phyloP scores from a whole-genome alignment of 2,888 invertebrate species.

The Ennomos erosarius region DNA sequence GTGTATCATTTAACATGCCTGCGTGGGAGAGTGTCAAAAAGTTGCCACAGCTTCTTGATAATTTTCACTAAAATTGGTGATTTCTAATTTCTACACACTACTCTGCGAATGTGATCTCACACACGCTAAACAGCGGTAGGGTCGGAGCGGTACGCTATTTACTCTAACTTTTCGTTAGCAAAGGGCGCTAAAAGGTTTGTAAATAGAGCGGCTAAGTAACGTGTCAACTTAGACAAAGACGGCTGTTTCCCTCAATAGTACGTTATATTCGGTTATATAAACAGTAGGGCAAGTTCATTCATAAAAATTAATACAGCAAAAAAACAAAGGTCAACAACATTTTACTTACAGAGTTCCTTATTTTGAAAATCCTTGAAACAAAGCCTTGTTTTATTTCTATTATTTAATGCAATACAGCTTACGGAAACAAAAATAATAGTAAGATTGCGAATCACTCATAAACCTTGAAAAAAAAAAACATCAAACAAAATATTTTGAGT shows the following conservation, averaged over 20 bases:
- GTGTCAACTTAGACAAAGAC: conserved; percentile 77
- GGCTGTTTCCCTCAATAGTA: conserved; percentile 59
- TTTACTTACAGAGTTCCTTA: too few species aligned
- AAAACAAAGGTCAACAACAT: too few species aligned
- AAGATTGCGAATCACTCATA: too few species aligned
- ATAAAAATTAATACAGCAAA: too few species aligned
- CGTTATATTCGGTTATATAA: conserved; percentile 11
- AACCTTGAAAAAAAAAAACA: too few species aligned
- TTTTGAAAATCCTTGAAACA: too few species aligned
- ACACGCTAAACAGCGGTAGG: conserved; percentile 45
- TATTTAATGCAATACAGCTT: too few species aligned
- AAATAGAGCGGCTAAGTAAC: conserved; percentile 79
- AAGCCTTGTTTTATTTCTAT: too few species aligned
- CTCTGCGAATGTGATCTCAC: conserved; percentile 38
- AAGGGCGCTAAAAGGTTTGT: conserved; percentile 81
- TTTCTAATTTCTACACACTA: conserved; percentile 32
- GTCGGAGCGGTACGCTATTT: conserved; percentile 57
- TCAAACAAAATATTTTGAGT: too few species aligned
- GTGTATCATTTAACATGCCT: too few species aligned
- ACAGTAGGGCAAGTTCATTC: conserved; percentile 3
- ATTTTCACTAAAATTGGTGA: conserved; percentile 21
- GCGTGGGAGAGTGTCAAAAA: conserved; percentile 6
- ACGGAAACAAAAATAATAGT: too few species aligned
- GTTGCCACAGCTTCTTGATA: conserved; percentile 18
- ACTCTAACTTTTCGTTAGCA: conserved; percentile 65